A percentile compares a stretch with the other conserved stretches of the same genome.
phyloP scores from a whole-genome alignment of 1,140 invertebrate species.

The Drosophila persimilis region DNA sequence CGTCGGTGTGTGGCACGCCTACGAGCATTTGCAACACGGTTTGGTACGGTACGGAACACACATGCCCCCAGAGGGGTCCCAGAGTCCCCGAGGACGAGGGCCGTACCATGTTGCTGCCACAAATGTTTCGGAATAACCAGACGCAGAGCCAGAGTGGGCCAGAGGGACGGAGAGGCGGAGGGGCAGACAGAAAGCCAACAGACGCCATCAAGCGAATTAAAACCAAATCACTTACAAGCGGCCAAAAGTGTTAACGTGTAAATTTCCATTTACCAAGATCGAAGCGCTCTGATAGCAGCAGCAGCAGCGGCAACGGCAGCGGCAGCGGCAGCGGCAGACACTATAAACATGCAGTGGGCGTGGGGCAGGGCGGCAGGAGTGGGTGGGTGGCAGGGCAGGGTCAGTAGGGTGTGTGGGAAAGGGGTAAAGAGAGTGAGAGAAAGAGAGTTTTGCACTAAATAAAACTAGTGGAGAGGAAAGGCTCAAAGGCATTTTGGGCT shows the following conservation, averaged over 20 bases:
- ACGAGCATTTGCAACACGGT: constrained; percentile 27
- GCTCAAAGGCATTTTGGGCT: constrained; percentile 41
- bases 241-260: constrained; percentile 81
- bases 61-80: constrained; percentile 35
- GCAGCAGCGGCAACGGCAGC: constrained; percentile 19
- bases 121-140: constrained; percentile 54
- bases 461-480: constrained; percentile 60
- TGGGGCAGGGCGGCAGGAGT: constrained; percentile 7
- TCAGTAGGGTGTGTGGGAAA: constrained; percentile 8
- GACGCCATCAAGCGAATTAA: constrained; percentile 81
- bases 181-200: constrained; percentile 43
- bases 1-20: constrained; percentile 43
- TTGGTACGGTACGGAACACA: constrained; percentile 41
- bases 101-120: constrained; percentile 41
- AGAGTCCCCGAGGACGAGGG: constrained; percentile 46
- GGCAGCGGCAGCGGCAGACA: constrained; percentile 37
- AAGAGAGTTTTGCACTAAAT: constrained; percentile 46
- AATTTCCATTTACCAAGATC: constrained; percentile 81
- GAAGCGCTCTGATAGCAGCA: constrained; percentile 68
- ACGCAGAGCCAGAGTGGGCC: background rate
- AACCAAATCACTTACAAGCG: constrained; percentile 81
- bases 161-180: background rate
- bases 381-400: no score
- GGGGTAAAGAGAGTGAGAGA: constrained; percentile 19
- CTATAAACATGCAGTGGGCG: constrained; percentile 65